Percentiles rank a stretch among this genome's conserved stretches.
Evolutionary conservation across 2,797 vertebrate genomes (phyloP).

Genomic region (Pteronotus mesoamericanus): DNA sequence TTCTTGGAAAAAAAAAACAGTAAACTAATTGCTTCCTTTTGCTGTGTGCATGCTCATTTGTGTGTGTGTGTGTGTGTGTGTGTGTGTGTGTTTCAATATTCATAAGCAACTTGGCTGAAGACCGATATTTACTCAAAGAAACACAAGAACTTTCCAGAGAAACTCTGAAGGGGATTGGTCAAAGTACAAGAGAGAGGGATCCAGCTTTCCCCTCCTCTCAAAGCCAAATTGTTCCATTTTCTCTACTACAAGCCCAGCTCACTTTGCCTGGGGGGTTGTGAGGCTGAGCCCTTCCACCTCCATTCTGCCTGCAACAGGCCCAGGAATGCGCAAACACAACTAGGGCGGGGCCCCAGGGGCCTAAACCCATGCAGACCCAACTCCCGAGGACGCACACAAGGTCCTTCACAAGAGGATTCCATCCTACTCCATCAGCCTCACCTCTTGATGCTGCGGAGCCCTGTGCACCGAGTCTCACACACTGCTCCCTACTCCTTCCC

Average conservation of each 20-base stretch:
- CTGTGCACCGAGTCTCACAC: background rate
- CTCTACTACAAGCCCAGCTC: background rate
- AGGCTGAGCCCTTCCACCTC: background rate
- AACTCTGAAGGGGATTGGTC: background rate
- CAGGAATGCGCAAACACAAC: background rate
- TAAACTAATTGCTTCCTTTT: background rate
- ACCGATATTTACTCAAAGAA: constrained; percentile 34
- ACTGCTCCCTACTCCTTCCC: background rate
- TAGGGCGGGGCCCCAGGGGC: background rate
- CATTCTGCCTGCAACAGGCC: background rate
- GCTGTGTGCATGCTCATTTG: background rate
- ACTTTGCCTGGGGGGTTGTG: background rate
- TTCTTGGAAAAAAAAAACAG: background rate
- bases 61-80: background rate
- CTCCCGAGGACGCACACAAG: background rate
- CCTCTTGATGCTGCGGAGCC: background rate
- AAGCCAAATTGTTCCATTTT: background rate
- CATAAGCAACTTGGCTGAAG: background rate
- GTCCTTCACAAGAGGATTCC: background rate
- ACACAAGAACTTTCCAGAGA: background rate
- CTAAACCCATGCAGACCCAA: background rate
- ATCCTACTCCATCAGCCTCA: background rate
- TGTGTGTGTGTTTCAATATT: background rate
- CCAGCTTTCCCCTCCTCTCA: too few species aligned
- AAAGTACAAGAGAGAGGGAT: background rate